Evolutionary conservation across 2,888 invertebrate species (phyloP).

Genomic region (Poecilus cupreus): DNA sequence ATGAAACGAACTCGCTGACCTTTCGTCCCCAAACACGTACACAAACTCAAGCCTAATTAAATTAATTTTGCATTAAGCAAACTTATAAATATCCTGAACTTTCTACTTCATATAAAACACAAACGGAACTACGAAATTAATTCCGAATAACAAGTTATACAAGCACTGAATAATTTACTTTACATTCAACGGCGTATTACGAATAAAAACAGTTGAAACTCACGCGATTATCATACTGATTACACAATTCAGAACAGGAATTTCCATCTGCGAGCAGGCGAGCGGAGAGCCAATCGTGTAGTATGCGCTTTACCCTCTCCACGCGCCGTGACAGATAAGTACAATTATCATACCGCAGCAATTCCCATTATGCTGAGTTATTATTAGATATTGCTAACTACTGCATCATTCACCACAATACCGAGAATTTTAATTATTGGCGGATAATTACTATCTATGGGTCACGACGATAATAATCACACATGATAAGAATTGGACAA

Average conservation of each 20-base stretch:
- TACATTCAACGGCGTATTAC: neutral
- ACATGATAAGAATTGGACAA: too few relatives aligned
- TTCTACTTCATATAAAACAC: conserved; percentile 19
- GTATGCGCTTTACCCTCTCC: neutral
- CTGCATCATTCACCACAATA: neutral
- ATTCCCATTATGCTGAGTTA: neutral
- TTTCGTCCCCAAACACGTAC: neutral
- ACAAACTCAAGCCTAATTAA: conserved; percentile 16
- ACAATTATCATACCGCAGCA: neutral
- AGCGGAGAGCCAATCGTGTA: neutral
- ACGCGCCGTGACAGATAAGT: neutral
- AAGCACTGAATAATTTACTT: conserved; percentile 30
- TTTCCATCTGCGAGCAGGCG: conserved; percentile 22
- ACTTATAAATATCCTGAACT: conserved; percentile 17
- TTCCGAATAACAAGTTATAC: conserved; percentile 10
- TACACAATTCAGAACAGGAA: conserved; percentile 19
- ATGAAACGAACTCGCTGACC: neutral
- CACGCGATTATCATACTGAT: conserved; percentile 25
- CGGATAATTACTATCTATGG: neutral
- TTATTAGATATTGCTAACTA: neutral
- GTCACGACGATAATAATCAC: too few relatives aligned
- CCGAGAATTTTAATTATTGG: neutral
- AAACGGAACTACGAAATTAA: conserved; percentile 37
- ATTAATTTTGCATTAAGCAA: conserved; percentile 37
- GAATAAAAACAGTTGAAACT: conserved; percentile 7